phyloP scores from a whole-genome alignment of 2,113 vertebrate species.

The Sorex araneus region DNA sequence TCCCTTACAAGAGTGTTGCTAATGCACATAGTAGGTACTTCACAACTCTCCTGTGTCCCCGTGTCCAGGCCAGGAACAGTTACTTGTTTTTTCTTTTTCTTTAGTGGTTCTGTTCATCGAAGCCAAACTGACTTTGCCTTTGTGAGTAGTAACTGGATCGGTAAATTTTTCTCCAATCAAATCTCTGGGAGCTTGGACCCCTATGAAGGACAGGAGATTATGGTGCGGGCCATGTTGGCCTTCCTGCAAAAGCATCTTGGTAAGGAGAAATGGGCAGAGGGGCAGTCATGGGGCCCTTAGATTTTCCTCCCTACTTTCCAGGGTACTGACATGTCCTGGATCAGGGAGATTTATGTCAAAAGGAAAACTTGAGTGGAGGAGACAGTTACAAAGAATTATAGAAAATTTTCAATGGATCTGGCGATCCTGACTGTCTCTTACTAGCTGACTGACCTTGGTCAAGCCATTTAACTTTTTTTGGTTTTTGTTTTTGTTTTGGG shows the following conservation, averaged over 20 bases:
- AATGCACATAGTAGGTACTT: neutral
- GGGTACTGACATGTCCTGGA: neutral
- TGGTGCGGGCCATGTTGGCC: conserved; percentile 85
- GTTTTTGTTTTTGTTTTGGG: no score
- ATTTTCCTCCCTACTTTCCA: neutral
- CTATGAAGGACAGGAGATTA: conserved; percentile 82
- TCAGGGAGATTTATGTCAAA: neutral
- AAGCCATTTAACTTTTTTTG: neutral
- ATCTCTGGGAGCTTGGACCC: conserved; percentile 86
- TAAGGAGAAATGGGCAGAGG: conserved; percentile 66
- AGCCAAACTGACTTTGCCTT: conserved; percentile 89
- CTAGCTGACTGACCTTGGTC: neutral
- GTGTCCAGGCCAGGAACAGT: neutral
- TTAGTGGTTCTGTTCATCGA: conserved; percentile 86
- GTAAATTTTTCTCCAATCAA: conserved; percentile 69
- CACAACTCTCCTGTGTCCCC: neutral
- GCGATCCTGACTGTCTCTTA: neutral
- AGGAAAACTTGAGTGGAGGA: conserved; percentile 40
- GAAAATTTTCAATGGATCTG: neutral
- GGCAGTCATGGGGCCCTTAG: neutral
- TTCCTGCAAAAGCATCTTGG: conserved; percentile 91
- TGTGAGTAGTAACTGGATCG: conserved; percentile 77
- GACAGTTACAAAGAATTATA: neutral
- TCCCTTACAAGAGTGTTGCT: neutral
- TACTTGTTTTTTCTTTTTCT: conserved; percentile 57